Base-by-base conservation (phyloP, 1,140 invertebrate genomes). In the Bombus haemorrhoidalis region DNA sequence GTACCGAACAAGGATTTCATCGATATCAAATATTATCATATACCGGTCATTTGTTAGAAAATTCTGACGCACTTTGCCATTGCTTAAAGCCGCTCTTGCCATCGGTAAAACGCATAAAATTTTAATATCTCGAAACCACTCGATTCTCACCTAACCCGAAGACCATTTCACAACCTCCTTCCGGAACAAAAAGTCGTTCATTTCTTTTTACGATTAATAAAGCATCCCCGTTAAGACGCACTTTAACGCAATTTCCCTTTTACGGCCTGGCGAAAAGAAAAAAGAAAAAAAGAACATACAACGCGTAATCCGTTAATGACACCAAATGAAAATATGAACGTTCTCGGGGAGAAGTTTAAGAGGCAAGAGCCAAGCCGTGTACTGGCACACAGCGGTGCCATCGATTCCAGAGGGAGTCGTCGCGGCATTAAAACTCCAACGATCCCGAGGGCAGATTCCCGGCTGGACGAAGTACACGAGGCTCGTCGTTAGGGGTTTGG, bases 261-360 rank as follows among this genome's bases (percentile, higher is more conserved):
- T 82, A 57, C 41, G 10, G n/a, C n/a, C 28, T 22, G 39, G 18
- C 15, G 25, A 32, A 12, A 4, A 28, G 25, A 76, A 37, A 66
- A 15, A n/a, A 9, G 64, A 28, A 59, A 37, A 66, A 34, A 39
- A 59, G 15, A 43, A 43, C 1, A 0, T 12, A 32, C 22, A 47
- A 25, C 71, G 71, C 39, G 32, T 59, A 64, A 57, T 41, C 37
- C 81, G 74, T 83, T 83, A 83, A 83, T 76, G 81, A 76, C 73
- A 69, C 47, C 43, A 83, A 77, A 83, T 83, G 81, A 83, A 83
- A 78, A 83, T 78, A 78, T 71, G 82, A 83, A 66, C 77, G 28
- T 78, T 64, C 32, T 13, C 12, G 53, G 59, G 37, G 37, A 22
- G 39, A 37, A 41, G 34, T 53, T 59, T 62, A 43, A 47, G 25